These are phyloP conservation scores for Pseudococcus longispinus DNA, from an alignment of 2,888 invertebrate genomes.

Conservation along the genomic window DNA sequence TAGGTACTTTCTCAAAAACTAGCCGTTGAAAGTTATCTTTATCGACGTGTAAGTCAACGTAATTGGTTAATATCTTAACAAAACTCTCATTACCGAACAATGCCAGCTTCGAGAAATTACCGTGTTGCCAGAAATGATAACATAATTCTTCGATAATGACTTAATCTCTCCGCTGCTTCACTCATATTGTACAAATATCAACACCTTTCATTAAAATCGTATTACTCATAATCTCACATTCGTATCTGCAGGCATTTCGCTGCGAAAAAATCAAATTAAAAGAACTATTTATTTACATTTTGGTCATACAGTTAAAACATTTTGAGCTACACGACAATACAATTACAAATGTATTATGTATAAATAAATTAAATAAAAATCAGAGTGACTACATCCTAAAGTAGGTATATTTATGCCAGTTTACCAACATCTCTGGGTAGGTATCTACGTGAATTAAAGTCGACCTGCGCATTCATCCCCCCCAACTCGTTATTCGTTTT, in stretches of 20 bases:
- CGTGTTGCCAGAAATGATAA: not conserved
- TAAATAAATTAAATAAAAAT: not conserved
- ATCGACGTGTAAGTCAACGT: too few species aligned
- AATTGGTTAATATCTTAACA: too few species aligned
- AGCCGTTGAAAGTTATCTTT: too few species aligned
- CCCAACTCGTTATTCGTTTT: constrained; percentile 3
- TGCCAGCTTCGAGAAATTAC: too few species aligned
- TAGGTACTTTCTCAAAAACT: too few species aligned
- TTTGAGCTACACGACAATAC: not conserved
- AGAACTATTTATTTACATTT: constrained; percentile 22
- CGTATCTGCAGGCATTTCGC: not conserved
- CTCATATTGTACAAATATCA: too few species aligned
- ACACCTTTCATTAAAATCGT: too few species aligned
- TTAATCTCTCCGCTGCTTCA: too few species aligned
- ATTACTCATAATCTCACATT: too few species aligned
- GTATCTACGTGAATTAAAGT: not conserved
- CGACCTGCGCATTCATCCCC: too few species aligned
- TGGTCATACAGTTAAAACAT: constrained; percentile 8
- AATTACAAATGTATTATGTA: not conserved
- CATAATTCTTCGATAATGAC: not conserved
- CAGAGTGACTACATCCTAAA: not conserved
- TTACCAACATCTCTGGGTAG: not conserved
- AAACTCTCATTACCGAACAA: too few species aligned
- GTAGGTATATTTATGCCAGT: not conserved
- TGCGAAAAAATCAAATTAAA: not conserved